Conservation (phyloP, 2,113 vertebrate genomes). For the Theristicus caerulescens region DNA sequence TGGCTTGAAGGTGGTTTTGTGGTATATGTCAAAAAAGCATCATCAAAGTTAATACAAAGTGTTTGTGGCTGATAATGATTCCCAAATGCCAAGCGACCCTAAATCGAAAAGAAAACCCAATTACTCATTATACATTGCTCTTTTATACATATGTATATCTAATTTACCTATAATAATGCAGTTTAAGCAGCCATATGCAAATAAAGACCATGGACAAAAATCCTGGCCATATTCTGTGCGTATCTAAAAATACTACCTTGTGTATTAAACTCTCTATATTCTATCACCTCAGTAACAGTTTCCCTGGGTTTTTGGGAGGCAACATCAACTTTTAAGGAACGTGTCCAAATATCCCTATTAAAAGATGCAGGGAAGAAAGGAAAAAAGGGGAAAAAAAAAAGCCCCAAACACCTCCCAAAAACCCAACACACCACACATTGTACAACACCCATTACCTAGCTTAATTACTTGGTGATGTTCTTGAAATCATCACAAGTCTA, state of each 20-base stretch:
- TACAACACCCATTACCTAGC: background rate
- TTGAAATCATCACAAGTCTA: background rate
- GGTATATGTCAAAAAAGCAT: constrained; percentile 94
- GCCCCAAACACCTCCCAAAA: background rate
- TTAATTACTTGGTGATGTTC: background rate
- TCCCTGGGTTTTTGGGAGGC: background rate
- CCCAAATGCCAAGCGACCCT: constrained; percentile 97
- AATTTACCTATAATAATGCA: background rate
- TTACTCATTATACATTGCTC: background rate
- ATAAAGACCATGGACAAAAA: background rate
- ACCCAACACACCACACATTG: background rate
- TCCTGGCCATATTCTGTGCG: background rate
- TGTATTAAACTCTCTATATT: background rate
- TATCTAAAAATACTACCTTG: background rate
- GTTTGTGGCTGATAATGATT: constrained; percentile 97
- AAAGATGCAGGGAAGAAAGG: background rate
- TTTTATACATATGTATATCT: background rate
- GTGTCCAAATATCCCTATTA: background rate
- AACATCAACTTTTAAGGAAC: background rate
- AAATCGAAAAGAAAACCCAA: background rate
- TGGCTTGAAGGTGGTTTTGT: constrained; percentile 99
- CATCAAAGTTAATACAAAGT: constrained; percentile 94
- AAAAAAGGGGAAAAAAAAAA: background rate
- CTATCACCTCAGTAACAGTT: background rate
- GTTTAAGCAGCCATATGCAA: background rate